Conservation (phyloP, 2,797 vertebrate species). For the Phylloscopus collybita region DNA sequence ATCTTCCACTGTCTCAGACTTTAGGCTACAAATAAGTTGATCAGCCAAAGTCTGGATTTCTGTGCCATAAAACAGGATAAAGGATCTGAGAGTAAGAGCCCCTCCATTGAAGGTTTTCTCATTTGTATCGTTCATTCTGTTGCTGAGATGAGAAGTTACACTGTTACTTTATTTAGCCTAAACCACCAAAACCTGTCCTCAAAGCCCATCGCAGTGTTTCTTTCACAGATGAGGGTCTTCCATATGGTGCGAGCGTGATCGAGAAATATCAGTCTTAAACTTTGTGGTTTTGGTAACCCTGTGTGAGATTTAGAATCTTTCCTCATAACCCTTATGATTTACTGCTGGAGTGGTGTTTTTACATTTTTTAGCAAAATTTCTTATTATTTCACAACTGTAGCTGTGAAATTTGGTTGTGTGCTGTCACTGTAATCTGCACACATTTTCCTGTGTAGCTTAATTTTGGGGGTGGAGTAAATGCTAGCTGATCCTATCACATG, state of each 20-base stretch:
- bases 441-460: not conserved
- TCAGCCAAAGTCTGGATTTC: not conserved
- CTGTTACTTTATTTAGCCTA: not conserved
- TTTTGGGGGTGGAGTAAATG: not conserved
- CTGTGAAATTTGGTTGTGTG: not conserved
- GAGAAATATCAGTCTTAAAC: not conserved
- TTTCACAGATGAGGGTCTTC: not conserved
- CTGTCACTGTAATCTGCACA: not conserved
- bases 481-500: not conserved
- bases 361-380: not conserved
- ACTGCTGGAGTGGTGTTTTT: not conserved
- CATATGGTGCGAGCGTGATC: not conserved
- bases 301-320: not conserved
- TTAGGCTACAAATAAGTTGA: not conserved
- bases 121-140: not conserved
- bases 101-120: not conserved
- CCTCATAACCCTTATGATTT: not conserved
- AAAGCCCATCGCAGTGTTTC: not conserved
- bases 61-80: not conserved
- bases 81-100: not conserved
- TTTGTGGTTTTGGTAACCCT: not conserved
- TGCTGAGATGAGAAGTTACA: not conserved
- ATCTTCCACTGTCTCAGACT: not conserved
- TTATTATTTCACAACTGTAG: not conserved
- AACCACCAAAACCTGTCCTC: not conserved